A percentile compares a stretch with the other conserved stretches of the same genome.
phyloP scores from a whole-genome alignment of 2,888 invertebrate genomes.

The Amphimallon solstitiale region DNA sequence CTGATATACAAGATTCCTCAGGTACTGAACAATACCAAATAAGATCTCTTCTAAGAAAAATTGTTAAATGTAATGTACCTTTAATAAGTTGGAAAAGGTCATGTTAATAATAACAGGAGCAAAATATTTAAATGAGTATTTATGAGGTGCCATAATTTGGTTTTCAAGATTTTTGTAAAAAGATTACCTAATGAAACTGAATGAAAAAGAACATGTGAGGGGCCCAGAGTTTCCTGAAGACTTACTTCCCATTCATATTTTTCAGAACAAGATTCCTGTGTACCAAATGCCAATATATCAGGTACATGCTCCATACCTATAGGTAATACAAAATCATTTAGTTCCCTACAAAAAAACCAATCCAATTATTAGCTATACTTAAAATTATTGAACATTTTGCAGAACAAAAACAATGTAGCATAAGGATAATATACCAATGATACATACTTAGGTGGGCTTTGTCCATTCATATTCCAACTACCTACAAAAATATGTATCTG shows the following conservation, averaged over 20 bases:
- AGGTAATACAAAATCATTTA: constrained; percentile 92
- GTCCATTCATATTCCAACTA: constrained; percentile 98
- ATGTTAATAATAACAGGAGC: not conserved
- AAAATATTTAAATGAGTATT: not conserved
- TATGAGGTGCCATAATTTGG: not conserved
- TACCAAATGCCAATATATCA: constrained; percentile 92
- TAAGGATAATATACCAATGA: not conserved
- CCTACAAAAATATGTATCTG: constrained; percentile 90
- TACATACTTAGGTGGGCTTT: constrained; percentile 80
- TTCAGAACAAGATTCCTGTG: constrained; percentile 92
- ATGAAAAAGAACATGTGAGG: constrained; percentile 90
- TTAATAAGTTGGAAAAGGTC: constrained; percentile 50
- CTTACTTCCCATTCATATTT: constrained; percentile 89
- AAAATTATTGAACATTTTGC: not conserved
- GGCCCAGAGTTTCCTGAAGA: constrained; percentile 92
- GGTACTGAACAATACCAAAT: constrained; percentile 96
- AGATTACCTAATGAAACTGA: constrained; percentile 78
- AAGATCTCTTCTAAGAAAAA: constrained; percentile 90
- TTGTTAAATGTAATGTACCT: constrained; percentile 86
- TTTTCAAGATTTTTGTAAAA: not conserved
- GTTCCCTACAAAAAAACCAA: constrained; percentile 66
- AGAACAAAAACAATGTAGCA: not conserved
- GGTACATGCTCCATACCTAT: constrained; percentile 85
- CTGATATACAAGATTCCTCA: constrained; percentile 88
- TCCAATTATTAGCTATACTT: not conserved